Evolutionary conservation across 2,888 invertebrate species (phyloP).

Genomic region (Cheilosia scutellata): DNA sequence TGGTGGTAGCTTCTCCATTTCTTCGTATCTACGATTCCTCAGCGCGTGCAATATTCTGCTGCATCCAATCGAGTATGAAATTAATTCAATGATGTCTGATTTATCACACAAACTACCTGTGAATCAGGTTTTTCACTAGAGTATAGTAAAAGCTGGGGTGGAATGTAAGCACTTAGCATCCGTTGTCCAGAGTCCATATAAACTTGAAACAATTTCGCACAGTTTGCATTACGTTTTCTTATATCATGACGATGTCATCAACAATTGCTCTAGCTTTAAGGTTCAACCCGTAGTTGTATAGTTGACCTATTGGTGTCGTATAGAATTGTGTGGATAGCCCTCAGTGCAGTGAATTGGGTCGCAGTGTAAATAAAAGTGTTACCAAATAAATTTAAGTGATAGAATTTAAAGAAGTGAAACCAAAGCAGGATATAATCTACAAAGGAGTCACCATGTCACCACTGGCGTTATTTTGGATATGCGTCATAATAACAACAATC

Average conservation of each 20-base stretch:
- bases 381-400: background rate
- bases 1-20: conserved; percentile 3
- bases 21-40: conserved; percentile 13
- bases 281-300: conserved; percentile 46
- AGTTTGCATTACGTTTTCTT: conserved; percentile 83
- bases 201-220: conserved; percentile 82
- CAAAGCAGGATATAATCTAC: conserved; percentile 43
- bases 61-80: conserved; percentile 67
- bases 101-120: conserved; percentile 30
- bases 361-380: conserved; percentile 15
- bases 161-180: conserved; percentile 41
- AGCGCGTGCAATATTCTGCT: conserved; percentile 32
- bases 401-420: background rate
- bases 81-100: conserved; percentile 63
- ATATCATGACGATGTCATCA: conserved; percentile 83
- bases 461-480: conserved; percentile 77
- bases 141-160: conserved; percentile 52
- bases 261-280: conserved; percentile 61
- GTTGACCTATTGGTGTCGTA: conserved; percentile 9
- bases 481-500: conserved; percentile 70
- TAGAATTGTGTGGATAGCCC: conserved; percentile 5
- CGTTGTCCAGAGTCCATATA: conserved; percentile 80
- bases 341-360: conserved; percentile 16
- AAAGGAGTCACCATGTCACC: conserved; percentile 78
- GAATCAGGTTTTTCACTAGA: conserved; percentile 55